Conservation (phyloP, 2,888 invertebrate species). For the Trisateles emortualis region DNA sequence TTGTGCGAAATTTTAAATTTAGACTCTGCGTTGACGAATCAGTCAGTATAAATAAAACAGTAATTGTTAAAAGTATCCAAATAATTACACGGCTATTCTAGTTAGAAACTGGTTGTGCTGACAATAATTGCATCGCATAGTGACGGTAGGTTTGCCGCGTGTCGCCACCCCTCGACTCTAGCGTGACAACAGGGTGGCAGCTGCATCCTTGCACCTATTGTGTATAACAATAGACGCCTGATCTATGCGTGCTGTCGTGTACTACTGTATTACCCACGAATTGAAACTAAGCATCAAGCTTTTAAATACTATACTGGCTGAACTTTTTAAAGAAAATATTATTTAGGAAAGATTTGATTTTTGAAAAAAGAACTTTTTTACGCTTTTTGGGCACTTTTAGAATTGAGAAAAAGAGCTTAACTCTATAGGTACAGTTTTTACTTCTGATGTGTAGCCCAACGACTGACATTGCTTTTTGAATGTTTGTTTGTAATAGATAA, state of each 20-base stretch:
- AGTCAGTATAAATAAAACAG: background rate
- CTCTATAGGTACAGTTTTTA: too few species aligned
- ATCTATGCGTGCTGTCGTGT: conserved; percentile 46
- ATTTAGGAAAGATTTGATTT: too few species aligned
- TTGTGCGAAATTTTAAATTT: too few species aligned
- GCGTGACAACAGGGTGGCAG: conserved; percentile 50
- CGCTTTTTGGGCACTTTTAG: too few species aligned
- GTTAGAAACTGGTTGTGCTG: conserved; percentile 23
- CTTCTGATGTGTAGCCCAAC: too few species aligned
- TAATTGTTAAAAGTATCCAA: conserved; percentile 12
- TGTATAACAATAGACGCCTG: conserved; percentile 53
- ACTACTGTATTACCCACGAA: conserved; percentile 24
- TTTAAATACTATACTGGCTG: background rate
- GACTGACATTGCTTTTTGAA: too few species aligned
- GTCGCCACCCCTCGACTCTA: conserved; percentile 29
- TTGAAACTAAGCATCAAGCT: conserved; percentile 13
- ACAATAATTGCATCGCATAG: conserved; percentile 26
- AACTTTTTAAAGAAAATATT: background rate
- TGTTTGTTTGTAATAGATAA: too few species aligned
- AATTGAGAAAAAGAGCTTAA: too few species aligned
- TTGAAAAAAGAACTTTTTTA: too few species aligned
- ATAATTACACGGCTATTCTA: conserved; percentile 21
- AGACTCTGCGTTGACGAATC: too few species aligned
- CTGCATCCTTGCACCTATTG: conserved; percentile 57
- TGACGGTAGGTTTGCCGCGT: conserved; percentile 28